A percentile compares a stretch with the other conserved stretches of the same genome.
Conservation (phyloP, 2,113 vertebrate species). For the Sylvietta virens region DNA sequence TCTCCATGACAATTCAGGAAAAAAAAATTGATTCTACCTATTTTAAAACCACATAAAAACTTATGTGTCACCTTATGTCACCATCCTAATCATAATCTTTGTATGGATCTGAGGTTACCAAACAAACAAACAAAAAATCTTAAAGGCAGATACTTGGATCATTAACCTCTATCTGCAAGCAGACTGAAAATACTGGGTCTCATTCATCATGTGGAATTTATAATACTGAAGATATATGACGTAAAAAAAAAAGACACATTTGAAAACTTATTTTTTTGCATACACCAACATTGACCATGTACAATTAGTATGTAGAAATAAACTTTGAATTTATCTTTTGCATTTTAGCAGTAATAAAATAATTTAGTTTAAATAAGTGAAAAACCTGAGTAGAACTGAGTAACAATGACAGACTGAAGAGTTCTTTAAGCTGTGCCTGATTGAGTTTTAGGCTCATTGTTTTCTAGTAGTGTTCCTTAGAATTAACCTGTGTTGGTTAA, state of each 20-base stretch:
- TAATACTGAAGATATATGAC: not conserved
- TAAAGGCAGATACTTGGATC: not conserved
- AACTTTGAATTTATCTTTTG: not conserved
- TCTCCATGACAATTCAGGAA: not conserved
- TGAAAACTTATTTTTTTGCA: not conserved
- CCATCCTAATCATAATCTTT: not conserved
- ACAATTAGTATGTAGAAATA: not conserved
- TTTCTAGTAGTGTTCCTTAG: not conserved
- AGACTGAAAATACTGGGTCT: not conserved
- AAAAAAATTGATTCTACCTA: not conserved
- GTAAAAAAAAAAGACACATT: not conserved
- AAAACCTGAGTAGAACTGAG: not conserved
- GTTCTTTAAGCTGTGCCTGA: not conserved
- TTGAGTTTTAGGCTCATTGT: not conserved
- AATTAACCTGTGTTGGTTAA: not conserved
- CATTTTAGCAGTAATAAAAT: not conserved
- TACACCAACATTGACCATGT: rapidly evolving
- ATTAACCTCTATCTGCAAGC: not conserved
- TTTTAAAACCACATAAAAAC: not conserved
- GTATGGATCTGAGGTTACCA: not conserved
- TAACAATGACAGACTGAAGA: not conserved
- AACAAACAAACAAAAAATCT: not conserved
- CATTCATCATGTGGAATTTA: not conserved
- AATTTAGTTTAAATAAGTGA: not conserved
- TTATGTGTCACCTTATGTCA: not conserved